Evolutionary conservation across 1,140 invertebrate species (phyloP), one percentile per base, ranked within the genome.

Genomic region (Polyergus mexicanus): DNA sequence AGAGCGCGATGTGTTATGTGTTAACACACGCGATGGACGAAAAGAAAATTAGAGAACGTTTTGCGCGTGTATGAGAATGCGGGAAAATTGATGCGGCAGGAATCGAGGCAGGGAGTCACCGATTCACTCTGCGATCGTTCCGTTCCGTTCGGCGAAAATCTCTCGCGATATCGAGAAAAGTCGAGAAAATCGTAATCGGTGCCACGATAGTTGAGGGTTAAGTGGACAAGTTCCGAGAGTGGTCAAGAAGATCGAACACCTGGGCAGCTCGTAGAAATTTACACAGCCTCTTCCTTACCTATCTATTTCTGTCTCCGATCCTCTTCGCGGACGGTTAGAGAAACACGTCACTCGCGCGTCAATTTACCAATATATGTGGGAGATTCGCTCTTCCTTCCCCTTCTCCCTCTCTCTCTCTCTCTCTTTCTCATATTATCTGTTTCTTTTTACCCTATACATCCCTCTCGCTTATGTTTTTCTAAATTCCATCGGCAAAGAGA

Each of bases 281-380:
- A 66, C 62, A 35, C 41, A n/a, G 44, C 10, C 62, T 68, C 44
- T 78, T 54, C 13, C 25, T 51, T 28, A 56, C 13, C 54, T 58
- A 58, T 80, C 32, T 68, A 68, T 80, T 44, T 54, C 8, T 51
- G 41, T 28, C 62, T 22, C 32, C 44, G 62, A 66, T 78, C 60
- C 62, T 68, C 62, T 41, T 80, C 68, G 32, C 76, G 6, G 41
- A 13, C 44, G 32, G 41, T 78, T 80, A 38, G 44, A 68, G 62
- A 80, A 80, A 68, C 76, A 80, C 10, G 76, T 80, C 76, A 44
- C 66, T 80, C 76, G n/a, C 44, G 22, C 35, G 69, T 65, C 77
- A 72, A 41, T 71, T 74, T 58, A 68, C 28, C 78, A 10, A 84
- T 81, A 32, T 32, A 32, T 32, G 32, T 32, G 32, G 32, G 32